Conservation (phyloP, 2,113 vertebrate genomes). For the Perca flavescens region DNA sequence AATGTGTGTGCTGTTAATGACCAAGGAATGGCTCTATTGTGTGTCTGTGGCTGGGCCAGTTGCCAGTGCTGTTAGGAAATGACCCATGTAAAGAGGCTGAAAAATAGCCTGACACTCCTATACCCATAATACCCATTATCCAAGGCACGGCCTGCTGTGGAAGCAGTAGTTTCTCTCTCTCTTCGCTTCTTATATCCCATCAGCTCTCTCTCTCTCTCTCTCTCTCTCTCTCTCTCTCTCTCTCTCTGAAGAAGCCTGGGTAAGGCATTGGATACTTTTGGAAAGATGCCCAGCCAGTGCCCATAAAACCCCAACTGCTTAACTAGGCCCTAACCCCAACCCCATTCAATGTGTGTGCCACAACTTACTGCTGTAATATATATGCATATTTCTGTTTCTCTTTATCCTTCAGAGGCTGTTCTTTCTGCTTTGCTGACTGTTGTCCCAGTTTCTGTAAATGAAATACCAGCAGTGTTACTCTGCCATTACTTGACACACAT, state of each 20-base stretch:
- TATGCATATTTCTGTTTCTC: slow-evolving; percentile 45
- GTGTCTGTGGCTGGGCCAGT: slow-evolving; percentile 56
- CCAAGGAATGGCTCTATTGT: slow-evolving; percentile 68
- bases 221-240: not conserved
- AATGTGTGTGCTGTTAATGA: slow-evolving; percentile 62
- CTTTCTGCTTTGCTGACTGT: slow-evolving; percentile 33
- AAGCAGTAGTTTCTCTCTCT: slow-evolving; percentile 26
- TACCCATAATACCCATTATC: slow-evolving; percentile 54
- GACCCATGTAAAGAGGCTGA: slow-evolving; percentile 64
- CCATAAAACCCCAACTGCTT: slow-evolving; percentile 69
- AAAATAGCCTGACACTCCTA: slow-evolving; percentile 70
- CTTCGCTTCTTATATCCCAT: slow-evolving; percentile 19
- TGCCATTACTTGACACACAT: slow-evolving; percentile 19
- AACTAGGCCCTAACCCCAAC: slow-evolving; percentile 62
- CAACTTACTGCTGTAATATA: slow-evolving; percentile 45
- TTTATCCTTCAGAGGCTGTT: slow-evolving; percentile 19
- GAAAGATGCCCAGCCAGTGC: slow-evolving; percentile 60
- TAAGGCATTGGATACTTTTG: slow-evolving; percentile 45
- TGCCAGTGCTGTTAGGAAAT: slow-evolving; percentile 71
- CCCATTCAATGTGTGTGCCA: slow-evolving; percentile 53
- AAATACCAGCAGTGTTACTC: slow-evolving; percentile 21
- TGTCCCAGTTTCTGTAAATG: slow-evolving; percentile 38
- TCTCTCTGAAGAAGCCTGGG: slow-evolving; percentile 14
- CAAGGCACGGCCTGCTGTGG: slow-evolving; percentile 22
- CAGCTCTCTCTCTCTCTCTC: not conserved